These are phyloP conservation scores for Hypocryptadius cinnamomeus DNA, from an alignment of 2,113 vertebrate genomes.

Conservation along the genomic window DNA sequence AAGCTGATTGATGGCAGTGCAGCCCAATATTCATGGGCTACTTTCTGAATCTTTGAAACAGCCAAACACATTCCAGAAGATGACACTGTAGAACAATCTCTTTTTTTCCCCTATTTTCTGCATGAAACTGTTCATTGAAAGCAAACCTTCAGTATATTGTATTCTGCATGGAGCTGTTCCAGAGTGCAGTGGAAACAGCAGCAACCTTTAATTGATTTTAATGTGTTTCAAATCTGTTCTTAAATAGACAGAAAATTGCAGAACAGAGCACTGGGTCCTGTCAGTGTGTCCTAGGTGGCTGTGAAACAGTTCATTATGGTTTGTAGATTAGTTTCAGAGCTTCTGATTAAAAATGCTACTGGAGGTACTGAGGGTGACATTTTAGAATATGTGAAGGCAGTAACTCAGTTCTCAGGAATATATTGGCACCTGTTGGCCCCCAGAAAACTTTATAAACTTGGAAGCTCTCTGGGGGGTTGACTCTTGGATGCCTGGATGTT, in stretches of 20 bases:
- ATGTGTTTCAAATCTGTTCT: not conserved
- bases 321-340: not conserved
- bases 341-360: not conserved
- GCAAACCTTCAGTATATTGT: not conserved
- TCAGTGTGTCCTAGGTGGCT: not conserved
- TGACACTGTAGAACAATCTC: not conserved
- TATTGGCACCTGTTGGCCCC: not conserved
- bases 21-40: not conserved
- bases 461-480: accelerated
- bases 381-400: not conserved
- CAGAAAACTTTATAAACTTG: not conserved
- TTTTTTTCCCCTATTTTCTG: not conserved
- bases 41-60: not conserved
- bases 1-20: not conserved
- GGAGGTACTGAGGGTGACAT: not conserved
- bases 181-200: not conserved
- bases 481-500: not conserved
- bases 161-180: not conserved
- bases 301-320: not conserved
- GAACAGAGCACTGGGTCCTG: not conserved
- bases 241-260: slow-evolving; percentile 17
- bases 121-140: not conserved
- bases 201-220: slow-evolving; percentile 26
- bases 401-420: not conserved
- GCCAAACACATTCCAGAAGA: not conserved